A percentile compares a stretch with the other conserved stretches of the same genome.
These are phyloP conservation scores for Megaceryle alcyon DNA, from an alignment of 2,797 vertebrate species.

Conservation along the genomic window DNA sequence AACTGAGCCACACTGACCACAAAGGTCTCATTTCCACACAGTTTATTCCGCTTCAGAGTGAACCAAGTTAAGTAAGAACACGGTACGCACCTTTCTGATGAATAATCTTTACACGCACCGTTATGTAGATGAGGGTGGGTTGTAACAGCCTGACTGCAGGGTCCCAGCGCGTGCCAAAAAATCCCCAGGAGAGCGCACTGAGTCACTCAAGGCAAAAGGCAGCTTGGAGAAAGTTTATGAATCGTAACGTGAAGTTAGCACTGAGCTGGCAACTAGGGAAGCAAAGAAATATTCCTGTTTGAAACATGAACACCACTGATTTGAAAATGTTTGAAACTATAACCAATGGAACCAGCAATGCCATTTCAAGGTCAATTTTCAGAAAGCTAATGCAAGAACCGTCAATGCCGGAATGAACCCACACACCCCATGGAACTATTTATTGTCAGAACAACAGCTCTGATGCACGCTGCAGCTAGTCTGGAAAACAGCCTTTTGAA, in stretches of 20 bases:
- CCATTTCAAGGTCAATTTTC: constrained; percentile 24
- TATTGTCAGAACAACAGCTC: constrained; percentile 14
- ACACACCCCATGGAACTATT: background rate
- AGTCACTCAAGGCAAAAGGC: background rate
- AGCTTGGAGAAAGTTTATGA: background rate
- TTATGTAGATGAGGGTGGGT: background rate
- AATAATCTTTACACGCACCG: background rate
- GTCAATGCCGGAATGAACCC: background rate
- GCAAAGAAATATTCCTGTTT: background rate
- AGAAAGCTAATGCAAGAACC: background rate
- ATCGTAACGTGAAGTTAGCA: background rate
- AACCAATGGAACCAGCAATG: background rate
- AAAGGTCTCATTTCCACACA: background rate
- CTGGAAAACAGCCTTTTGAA: constrained; percentile 15
- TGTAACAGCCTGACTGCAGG: background rate
- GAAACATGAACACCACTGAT: background rate
- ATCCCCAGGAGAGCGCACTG: background rate
- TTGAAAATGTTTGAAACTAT: background rate
- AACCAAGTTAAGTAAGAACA: background rate
- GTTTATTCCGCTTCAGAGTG: background rate
- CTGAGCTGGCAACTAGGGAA: background rate
- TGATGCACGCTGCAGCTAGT: background rate
- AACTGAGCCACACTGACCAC: accelerated
- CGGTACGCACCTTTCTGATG: background rate
- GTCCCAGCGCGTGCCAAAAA: background rate